Percentiles rank a stretch among this genome's conserved stretches.
These are phyloP conservation scores for Poecilia picta DNA, from an alignment of 2,797 vertebrate genomes.

Conservation along the genomic window DNA sequence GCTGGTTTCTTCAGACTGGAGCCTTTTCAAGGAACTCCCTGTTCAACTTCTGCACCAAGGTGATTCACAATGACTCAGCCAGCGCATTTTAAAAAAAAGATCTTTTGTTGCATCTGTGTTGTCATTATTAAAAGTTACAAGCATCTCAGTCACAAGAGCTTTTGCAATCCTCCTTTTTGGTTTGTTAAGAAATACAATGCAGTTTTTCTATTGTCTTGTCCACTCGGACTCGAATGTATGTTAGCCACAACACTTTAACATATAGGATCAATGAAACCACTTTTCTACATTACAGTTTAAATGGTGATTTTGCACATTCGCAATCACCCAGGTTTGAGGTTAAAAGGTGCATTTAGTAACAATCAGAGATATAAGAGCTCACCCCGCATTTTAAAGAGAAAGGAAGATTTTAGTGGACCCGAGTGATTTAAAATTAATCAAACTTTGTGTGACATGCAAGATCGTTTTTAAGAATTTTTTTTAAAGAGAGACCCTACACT, in stretches of 20 bases:
- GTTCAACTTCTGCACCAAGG: neutral
- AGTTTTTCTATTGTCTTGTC: neutral
- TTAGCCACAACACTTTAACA: neutral
- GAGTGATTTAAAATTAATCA: neutral
- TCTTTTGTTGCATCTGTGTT: neutral
- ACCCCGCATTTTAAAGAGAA: too few species aligned
- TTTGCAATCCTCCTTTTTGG: neutral
- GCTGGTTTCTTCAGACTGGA: neutral
- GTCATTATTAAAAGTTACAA: neutral
- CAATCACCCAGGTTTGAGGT: neutral
- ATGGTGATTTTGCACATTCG: neutral
- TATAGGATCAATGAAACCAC: neutral
- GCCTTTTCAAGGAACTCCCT: neutral
- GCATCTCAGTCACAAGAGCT: neutral
- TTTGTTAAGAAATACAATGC: neutral
- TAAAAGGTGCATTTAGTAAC: neutral
- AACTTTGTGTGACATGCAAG: neutral
- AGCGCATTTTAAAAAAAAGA: neutral
- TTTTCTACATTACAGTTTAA: neutral
- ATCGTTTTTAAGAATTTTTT: neutral
- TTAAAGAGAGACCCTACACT: neutral
- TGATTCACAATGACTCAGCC: neutral
- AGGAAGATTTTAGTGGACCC: neutral
- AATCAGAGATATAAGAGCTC: neutral
- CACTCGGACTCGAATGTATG: neutral